phyloP scores from a whole-genome alignment of 2,888 invertebrate species.

The Odontocerum albicorne region DNA sequence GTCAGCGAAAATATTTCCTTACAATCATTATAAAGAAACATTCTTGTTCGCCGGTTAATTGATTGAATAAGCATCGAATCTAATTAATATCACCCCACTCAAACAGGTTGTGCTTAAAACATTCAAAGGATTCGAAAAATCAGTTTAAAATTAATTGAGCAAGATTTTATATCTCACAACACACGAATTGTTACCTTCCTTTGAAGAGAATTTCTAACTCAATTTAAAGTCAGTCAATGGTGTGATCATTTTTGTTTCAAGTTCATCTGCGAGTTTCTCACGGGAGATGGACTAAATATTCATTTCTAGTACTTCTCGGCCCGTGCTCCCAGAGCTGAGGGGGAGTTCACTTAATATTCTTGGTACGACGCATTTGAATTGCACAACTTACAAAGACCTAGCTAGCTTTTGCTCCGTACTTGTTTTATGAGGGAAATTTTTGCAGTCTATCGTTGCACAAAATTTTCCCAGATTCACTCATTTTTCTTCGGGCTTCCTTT shows the following conservation, averaged over 20 bases:
- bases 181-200: slow-evolving; percentile 7
- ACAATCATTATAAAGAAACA: too few species aligned
- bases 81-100: too few species aligned
- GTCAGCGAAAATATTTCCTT: too few species aligned
- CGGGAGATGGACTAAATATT: slow-evolving; percentile 30
- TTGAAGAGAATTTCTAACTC: slow-evolving; percentile 7
- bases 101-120: too few species aligned
- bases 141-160: slow-evolving; percentile 3
- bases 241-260: slow-evolving; percentile 25
- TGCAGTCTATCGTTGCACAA: slow-evolving; percentile 8
- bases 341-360: slow-evolving; percentile 27
- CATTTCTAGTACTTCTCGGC: slow-evolving; percentile 20
- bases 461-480: not conserved
- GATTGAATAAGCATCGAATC: too few species aligned
- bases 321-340: not conserved
- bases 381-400: slow-evolving; percentile 31
- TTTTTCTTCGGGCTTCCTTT: not conserved
- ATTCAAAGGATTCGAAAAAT: not conserved
- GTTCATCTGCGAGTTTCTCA: slow-evolving; percentile 33
- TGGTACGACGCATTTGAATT: slow-evolving; percentile 32
- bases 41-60: too few species aligned
- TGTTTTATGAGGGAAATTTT: slow-evolving; percentile 13
- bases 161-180: slow-evolving; percentile 16
- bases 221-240: slow-evolving; percentile 10
- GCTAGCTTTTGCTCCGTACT: not conserved